phyloP scores from a whole-genome alignment of 1,140 invertebrate species.

The Propsilocerus akamusi region DNA sequence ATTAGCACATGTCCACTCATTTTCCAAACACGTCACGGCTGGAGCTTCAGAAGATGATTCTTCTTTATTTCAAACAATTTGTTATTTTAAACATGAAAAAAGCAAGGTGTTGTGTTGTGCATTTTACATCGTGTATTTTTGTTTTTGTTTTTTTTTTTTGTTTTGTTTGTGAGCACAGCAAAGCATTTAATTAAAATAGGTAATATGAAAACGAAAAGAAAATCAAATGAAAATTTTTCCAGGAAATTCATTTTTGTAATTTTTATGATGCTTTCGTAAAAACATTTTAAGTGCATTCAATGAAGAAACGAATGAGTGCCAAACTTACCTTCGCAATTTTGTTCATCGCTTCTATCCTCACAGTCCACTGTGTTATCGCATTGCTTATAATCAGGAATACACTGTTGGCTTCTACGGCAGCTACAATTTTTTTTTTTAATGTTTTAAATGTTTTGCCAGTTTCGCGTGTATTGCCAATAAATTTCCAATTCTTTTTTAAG shows the following conservation, averaged over 20 bases:
- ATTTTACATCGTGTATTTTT: no score
- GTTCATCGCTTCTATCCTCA: slow-evolving; percentile 37
- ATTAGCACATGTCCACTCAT: slow-evolving; percentile 34
- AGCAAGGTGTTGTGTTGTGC: no score
- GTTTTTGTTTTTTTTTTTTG: background rate
- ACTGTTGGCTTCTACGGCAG: slow-evolving; percentile 17
- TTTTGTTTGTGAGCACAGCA: background rate
- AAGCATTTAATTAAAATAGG: background rate
- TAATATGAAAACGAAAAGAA: no score
- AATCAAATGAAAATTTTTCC: no score
- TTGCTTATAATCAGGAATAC: slow-evolving; percentile 18
- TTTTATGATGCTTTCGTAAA: background rate
- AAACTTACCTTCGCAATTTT: slow-evolving; percentile 32
- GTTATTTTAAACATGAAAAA: no score
- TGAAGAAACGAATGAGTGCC: background rate
- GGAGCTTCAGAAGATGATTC: background rate
- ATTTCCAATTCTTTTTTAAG: slow-evolving; percentile 6
- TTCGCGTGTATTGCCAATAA: slow-evolving; percentile 8
- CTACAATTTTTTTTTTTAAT: no score
- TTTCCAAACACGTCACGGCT: slow-evolving; percentile 22
- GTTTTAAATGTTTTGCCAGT: no score
- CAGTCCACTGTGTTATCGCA: slow-evolving; percentile 39
- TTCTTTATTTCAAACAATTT: background rate
- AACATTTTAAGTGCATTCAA: background rate
- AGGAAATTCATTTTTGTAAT: background rate